Base-by-base conservation (phyloP, 1,140 invertebrate species). In the Pseudomyrmex cubaensis region DNA sequence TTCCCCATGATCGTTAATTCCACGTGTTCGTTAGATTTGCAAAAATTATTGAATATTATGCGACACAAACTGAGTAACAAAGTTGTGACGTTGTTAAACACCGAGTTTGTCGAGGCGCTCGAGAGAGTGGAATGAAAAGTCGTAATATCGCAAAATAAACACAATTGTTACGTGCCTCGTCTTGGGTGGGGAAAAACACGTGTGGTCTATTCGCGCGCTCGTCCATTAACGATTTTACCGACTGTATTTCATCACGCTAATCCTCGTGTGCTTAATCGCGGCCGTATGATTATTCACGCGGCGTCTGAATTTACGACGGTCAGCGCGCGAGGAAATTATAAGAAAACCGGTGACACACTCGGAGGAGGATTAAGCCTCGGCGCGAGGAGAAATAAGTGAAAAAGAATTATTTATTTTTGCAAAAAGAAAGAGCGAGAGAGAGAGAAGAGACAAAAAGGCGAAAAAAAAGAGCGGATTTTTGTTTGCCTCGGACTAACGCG, bases 201-300 rank as follows among this genome's bases (percentile, higher is more conserved):
- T 72, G 76, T 72, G 54, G 76, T 78, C 76, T 70, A 70, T 78
- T 78, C 35, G 35, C 25, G 62, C 44, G 22, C 48, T 80, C 35
- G 44, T 59, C 66, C 66, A 72, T 72, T 80, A 80, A 80, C n/a
- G 66, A 80, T 80, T 80, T 80, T 59, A 59, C 66, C 76, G 64
- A 35, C 20, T 56, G 76, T 80, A 80, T 80, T 80, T 80, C 76
- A 80, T 61, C 76, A 66, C 66, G 76, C 66, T 80, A 80, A 80
- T 80, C 76, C 76, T 61, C 66, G 56, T 54, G 66, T 66, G 66
- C n/a, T 59, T 72, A 59, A 72, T 80, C 76, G 76, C 35, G 17
- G 69, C 48, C 20, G 66, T 20, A 20, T 52, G 76, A 77, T 80
- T 80, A 59, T 72, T 80, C 76, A 70, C 72, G 35, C 54, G 22